phyloP scores from a whole-genome alignment of 2,797 vertebrate genomes.

The Lepilemur septentrionalis region DNA sequence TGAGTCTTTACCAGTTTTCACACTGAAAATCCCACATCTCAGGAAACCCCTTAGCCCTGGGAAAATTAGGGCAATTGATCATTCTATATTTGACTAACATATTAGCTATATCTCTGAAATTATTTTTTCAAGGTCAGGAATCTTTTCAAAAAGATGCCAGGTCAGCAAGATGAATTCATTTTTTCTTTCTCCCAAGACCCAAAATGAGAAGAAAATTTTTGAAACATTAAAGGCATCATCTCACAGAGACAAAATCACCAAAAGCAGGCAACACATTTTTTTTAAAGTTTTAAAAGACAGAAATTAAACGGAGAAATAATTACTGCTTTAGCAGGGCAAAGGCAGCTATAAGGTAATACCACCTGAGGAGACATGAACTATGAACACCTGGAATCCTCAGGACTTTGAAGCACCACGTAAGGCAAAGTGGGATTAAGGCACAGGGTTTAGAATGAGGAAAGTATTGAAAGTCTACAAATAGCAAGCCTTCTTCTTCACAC shows the following conservation, averaged over 20 bases:
- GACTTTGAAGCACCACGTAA: background rate
- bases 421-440: background rate
- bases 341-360: background rate
- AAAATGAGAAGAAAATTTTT: background rate
- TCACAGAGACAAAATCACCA: background rate
- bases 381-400: background rate
- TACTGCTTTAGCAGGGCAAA: background rate
- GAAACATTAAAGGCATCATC: background rate
- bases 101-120: background rate
- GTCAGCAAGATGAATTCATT: background rate
- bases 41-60: background rate
- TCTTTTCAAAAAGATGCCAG: background rate
- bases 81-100: background rate
- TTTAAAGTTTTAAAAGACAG: background rate
- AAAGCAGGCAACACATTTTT: background rate
- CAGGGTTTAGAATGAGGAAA: background rate
- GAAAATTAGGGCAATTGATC: background rate
- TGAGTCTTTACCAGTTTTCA: background rate
- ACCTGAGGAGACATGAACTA: background rate
- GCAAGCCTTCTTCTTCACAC: background rate
- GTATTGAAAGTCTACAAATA: background rate
- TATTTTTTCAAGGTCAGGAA: slow-evolving; percentile 5
- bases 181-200: background rate
- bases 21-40: background rate
- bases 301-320: background rate